Evolutionary conservation across 2,113 vertebrate species (phyloP).

Genomic region (Anser cygnoides): DNA sequence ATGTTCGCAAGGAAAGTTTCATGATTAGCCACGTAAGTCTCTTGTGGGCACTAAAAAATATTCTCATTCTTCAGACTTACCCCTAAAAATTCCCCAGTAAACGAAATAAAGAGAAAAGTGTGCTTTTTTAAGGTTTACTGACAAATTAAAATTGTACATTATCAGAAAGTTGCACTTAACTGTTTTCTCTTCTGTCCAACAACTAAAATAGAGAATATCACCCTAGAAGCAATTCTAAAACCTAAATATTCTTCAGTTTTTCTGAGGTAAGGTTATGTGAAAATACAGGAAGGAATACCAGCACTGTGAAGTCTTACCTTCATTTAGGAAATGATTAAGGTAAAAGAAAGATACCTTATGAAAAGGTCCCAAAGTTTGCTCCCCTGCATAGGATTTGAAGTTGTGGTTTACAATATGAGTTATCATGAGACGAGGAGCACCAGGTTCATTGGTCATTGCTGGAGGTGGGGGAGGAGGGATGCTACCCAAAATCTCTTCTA

Average conservation of each 20-base stretch:
- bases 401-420: conserved; percentile 97
- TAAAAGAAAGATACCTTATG: conserved; percentile 89
- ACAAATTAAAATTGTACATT: neutral
- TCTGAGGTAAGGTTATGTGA: neutral
- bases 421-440: conserved; percentile 98
- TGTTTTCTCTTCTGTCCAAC: neutral
- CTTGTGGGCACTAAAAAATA: conserved; percentile 41
- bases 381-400: conserved; percentile 97
- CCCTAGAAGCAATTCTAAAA: neutral
- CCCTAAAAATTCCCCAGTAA: conserved; percentile 27
- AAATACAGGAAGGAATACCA: conserved; percentile 5
- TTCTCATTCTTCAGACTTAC: conserved; percentile 27
- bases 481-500: conserved; percentile 96
- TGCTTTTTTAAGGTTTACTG: neutral
- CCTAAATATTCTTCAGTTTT: neutral
- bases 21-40: conserved; percentile 46
- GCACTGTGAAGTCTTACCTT: neutral
- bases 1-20: neutral
- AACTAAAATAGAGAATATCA: neutral
- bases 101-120: conserved; percentile 15
- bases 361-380: conserved; percentile 94
- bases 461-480: conserved; percentile 96
- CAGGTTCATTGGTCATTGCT: conserved; percentile 96
- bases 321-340: neutral
- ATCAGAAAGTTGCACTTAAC: neutral